Conservation (phyloP, 2,113 vertebrate species). For the Caretta caretta region DNA sequence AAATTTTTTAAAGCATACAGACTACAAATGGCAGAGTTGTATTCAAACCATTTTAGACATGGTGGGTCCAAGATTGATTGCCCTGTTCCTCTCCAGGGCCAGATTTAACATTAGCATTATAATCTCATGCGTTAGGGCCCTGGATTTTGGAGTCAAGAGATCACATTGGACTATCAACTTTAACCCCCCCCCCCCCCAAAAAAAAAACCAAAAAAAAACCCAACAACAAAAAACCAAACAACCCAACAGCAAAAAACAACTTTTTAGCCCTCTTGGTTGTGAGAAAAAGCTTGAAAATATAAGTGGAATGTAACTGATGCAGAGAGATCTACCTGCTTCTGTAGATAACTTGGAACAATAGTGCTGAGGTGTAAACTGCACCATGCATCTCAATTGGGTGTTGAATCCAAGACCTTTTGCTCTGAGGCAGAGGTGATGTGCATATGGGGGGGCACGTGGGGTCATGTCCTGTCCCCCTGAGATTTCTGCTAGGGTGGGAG, state of each 20-base stretch:
- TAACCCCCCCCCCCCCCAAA: no score
- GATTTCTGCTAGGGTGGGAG: no score
- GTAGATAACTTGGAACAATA: no score
- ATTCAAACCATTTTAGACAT: neutral
- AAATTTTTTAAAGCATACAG: neutral
- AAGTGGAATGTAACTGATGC: neutral
- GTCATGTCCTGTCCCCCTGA: no score
- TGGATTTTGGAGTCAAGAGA: neutral
- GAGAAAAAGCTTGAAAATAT: conserved; percentile 17
- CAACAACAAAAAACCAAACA: no score
- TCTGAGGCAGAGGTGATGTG: no score
- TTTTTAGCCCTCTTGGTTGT: neutral
- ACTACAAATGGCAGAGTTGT: neutral
- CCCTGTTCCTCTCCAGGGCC: neutral
- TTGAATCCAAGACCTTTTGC: no score
- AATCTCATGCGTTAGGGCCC: neutral
- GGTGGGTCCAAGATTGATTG: neutral
- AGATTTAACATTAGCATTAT: neutral
- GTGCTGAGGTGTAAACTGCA: no score
- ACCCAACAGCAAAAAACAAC: neutral
- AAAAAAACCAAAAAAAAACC: no score
- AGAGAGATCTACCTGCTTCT: no score
- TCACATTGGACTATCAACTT: neutral
- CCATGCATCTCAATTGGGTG: no score
- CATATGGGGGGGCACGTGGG: no score